These are phyloP conservation scores for Thera obeliscata DNA, from an alignment of 2,888 invertebrate species.

Conservation along the genomic window DNA sequence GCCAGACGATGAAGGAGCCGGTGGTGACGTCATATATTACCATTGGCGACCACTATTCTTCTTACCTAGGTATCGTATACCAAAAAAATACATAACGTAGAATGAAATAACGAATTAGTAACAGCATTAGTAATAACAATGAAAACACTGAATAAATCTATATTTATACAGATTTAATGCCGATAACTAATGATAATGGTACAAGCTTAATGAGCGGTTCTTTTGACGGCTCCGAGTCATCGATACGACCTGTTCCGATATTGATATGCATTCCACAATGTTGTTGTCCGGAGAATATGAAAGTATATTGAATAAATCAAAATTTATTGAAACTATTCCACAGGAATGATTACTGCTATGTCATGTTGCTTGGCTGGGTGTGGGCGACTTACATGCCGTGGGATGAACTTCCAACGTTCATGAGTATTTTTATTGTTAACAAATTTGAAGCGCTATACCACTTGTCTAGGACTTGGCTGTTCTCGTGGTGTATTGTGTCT, in stretches of 20 bases:
- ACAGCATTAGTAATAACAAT: conserved; percentile 31
- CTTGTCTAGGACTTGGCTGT: conserved; percentile 35
- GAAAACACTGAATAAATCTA: conserved; percentile 40
- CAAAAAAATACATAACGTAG: neutral
- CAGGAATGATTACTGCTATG: conserved; percentile 61
- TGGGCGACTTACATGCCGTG: conserved; percentile 65
- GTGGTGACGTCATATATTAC: conserved; percentile 57
- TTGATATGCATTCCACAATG: conserved; percentile 43
- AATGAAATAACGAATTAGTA: conserved; percentile 28
- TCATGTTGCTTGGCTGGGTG: conserved; percentile 55
- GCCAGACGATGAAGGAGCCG: conserved; percentile 13
- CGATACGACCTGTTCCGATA: conserved; percentile 34
- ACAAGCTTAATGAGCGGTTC: conserved; percentile 41
- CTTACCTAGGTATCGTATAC: neutral
- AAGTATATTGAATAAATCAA: conserved; percentile 64
- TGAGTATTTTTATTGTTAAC: conserved; percentile 60
- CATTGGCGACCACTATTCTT: conserved; percentile 47
- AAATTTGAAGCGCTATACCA: conserved; percentile 50
- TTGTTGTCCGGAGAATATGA: conserved; percentile 47
- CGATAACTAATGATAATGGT: conserved; percentile 43
- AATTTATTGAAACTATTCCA: conserved; percentile 64
- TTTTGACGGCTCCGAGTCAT: conserved; percentile 37
- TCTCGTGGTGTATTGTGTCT: conserved; percentile 34
- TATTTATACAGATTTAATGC: conserved; percentile 43
- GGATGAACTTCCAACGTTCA: conserved; percentile 54